Conservation (phyloP, 2,888 invertebrate species). For the Psylliodes chrysocephalus region DNA sequence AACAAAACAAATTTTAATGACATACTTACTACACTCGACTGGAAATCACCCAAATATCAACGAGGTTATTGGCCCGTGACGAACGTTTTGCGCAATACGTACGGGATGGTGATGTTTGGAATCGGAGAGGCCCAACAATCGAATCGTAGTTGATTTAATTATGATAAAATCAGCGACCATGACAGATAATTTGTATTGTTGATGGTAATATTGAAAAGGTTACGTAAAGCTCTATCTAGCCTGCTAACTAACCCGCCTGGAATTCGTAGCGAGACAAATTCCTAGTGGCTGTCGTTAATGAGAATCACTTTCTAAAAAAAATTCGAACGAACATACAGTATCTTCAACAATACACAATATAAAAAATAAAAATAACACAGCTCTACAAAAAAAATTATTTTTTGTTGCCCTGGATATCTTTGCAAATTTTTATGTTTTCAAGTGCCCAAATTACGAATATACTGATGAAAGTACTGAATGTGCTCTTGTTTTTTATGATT, state of each 20-base stretch:
- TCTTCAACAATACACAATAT: no score
- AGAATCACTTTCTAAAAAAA: background rate
- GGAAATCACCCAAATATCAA: conserved; percentile 9
- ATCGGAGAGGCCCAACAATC: conserved; percentile 17
- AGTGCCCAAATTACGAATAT: no score
- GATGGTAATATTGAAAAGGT: conserved; percentile 24
- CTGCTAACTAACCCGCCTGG: background rate
- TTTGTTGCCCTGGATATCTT: no score
- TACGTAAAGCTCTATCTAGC: conserved; percentile 1
- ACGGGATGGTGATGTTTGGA: conserved; percentile 19
- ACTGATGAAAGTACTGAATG: no score
- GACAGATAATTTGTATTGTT: conserved; percentile 32
- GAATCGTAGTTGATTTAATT: conserved; percentile 16
- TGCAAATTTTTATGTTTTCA: no score
- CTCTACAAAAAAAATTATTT: no score
- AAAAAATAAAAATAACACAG: no score
- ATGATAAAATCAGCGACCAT: conserved; percentile 26
- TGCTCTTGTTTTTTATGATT: no score
- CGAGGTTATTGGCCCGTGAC: conserved; percentile 21
- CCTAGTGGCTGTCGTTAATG: background rate
- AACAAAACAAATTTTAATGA: background rate
- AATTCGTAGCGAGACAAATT: background rate
- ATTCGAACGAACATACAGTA: no score
- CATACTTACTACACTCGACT: background rate
- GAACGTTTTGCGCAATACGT: conserved; percentile 17